These are phyloP conservation scores for Limanda limanda DNA, from an alignment of 2,113 vertebrate genomes.

Conservation along the genomic window DNA sequence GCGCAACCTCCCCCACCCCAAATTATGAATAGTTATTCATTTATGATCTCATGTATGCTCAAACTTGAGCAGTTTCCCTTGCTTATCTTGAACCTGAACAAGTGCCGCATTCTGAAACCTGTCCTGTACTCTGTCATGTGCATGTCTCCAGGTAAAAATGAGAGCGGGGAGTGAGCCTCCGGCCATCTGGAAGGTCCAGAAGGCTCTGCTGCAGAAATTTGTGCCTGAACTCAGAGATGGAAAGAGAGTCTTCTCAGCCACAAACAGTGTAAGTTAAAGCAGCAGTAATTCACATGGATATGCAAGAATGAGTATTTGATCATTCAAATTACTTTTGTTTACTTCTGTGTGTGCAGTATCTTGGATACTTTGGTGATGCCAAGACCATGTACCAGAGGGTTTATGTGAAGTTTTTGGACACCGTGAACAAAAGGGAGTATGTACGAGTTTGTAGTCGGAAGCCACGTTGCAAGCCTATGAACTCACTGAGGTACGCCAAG, in stretches of 20 bases:
- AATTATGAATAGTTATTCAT: not conserved
- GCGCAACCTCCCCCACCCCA: not conserved
- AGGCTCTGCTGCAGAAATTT: constrained; percentile 98
- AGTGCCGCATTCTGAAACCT: constrained; percentile 11
- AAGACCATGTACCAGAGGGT: constrained; percentile 97
- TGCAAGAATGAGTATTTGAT: not conserved
- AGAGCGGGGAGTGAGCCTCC: constrained; percentile 92
- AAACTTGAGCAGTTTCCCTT: not conserved
- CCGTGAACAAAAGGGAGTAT: constrained; percentile 97
- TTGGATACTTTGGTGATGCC: constrained; percentile 97
- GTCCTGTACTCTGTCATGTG: constrained; percentile 4
- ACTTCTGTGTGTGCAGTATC: constrained; percentile 84
- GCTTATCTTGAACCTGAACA: not conserved
- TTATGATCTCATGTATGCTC: not conserved
- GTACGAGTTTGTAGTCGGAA: constrained; percentile 96
- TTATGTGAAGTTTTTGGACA: constrained; percentile 97
- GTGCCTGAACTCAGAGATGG: constrained; percentile 95
- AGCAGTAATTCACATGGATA: constrained; percentile 58
- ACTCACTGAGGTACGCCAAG: constrained; percentile 87
- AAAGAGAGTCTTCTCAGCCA: constrained; percentile 95
- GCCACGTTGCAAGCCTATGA: constrained; percentile 92
- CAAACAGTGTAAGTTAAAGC: constrained; percentile 89
- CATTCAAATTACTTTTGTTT: not conserved
- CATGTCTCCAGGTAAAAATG: constrained; percentile 86
- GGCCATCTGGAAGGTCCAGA: constrained; percentile 99